Percentiles rank a stretch among this genome's conserved stretches.
Conservation (phyloP, 2,113 vertebrate species). For the Grammomys surdaster region DNA sequence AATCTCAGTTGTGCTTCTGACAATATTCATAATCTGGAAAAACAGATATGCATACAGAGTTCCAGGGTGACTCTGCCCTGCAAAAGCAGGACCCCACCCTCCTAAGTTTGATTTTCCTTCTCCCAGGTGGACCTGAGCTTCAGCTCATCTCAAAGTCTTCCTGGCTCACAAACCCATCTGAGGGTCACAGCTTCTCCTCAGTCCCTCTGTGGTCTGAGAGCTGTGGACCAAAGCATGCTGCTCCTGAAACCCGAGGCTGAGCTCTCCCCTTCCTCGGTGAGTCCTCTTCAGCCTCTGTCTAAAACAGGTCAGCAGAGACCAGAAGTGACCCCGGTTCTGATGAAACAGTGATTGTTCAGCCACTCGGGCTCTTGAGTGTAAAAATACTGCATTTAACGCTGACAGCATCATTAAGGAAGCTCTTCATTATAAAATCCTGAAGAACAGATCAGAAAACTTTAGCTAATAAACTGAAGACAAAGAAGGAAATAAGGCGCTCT, state of each 20-base stretch:
- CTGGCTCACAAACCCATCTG: constrained; percentile 85
- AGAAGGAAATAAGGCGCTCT: not conserved
- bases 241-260: constrained; percentile 88
- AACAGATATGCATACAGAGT: not conserved
- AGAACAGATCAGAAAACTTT: not conserved
- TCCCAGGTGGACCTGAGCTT: constrained; percentile 89
- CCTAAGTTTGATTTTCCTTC: constrained; percentile 40
- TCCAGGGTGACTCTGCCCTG: not conserved
- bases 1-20: not conserved
- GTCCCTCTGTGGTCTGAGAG: constrained; percentile 92
- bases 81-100: not conserved
- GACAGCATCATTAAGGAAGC: not conserved
- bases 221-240: constrained; percentile 90
- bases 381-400: not conserved
- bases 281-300: constrained; percentile 30
- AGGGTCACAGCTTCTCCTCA: constrained; percentile 85
- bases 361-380: not conserved
- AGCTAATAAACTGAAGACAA: not conserved
- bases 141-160: constrained; percentile 84
- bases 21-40: not conserved
- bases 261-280: constrained; percentile 85
- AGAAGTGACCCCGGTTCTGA: not conserved
- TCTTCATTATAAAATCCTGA: not conserved
- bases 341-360: not conserved
- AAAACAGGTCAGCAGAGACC: not conserved